Conservation (phyloP, 30 jellyfish, hydroid and myxozoan species). For the Rhopilema esculentum region DNA sequence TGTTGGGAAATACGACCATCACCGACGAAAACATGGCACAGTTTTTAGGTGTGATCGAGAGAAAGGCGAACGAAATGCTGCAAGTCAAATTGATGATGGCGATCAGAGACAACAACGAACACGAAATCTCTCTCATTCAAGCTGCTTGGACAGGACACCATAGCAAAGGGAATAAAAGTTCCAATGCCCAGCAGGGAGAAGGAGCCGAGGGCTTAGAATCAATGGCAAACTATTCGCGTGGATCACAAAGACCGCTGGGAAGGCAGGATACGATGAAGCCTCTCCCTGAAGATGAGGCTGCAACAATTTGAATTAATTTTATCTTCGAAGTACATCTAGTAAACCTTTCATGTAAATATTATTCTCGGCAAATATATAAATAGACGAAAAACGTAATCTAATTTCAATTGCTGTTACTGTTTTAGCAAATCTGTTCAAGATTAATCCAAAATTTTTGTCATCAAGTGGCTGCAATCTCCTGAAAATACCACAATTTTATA, state of each 20-base stretch:
- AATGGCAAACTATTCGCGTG: slow-evolving; percentile 10
- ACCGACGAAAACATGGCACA: slow-evolving; percentile 73
- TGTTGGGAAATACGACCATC: slow-evolving; percentile 78
- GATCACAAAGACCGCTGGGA: slow-evolving; percentile 3
- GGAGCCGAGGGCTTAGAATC: slow-evolving; percentile 24
- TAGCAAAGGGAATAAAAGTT: not conserved
- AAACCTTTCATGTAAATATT: too few relatives aligned
- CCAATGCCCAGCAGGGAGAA: slow-evolving; percentile 19
- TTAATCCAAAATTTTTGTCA: too few relatives aligned
- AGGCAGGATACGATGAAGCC: slow-evolving; percentile 25
- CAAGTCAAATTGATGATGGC: slow-evolving; percentile 72
- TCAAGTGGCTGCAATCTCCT: too few relatives aligned
- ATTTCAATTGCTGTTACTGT: too few relatives aligned
- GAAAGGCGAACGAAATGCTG: slow-evolving; percentile 70
- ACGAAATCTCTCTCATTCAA: slow-evolving; percentile 44
- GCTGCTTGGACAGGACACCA: slow-evolving; percentile 52
- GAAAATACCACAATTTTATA: too few relatives aligned
- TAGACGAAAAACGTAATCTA: too few relatives aligned
- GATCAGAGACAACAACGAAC: slow-evolving; percentile 54
- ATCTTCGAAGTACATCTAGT: too few relatives aligned
- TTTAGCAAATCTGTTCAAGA: too few relatives aligned
- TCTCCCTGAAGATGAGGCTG: slow-evolving; percentile 61
- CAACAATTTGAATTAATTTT: not conserved
- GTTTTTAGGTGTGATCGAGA: slow-evolving; percentile 86
- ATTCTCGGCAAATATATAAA: too few relatives aligned